Percentiles rank a stretch among this genome's conserved stretches.
Evolutionary conservation across 1,140 invertebrate genomes (phyloP).

Genomic region (Thaumetopoea pityocampa): DNA sequence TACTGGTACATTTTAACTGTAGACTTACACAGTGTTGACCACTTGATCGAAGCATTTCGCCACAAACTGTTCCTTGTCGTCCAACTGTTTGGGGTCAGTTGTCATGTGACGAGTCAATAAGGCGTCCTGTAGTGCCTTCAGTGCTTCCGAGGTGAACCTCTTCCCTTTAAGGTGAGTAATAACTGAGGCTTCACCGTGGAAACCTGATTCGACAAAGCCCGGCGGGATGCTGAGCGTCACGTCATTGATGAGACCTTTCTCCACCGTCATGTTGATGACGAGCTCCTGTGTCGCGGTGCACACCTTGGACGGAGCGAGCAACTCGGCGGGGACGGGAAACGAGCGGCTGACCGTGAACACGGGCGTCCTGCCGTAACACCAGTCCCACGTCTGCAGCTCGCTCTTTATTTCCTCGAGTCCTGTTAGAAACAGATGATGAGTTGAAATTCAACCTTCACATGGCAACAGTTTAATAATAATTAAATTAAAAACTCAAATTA

Average conservation of each 20-base stretch:
- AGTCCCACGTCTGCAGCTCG: constrained; percentile 88
- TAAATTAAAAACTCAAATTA: no score
- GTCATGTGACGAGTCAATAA: constrained; percentile 60
- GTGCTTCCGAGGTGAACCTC: constrained; percentile 67
- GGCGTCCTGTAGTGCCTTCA: constrained; percentile 62
- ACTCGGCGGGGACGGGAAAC: constrained; percentile 62
- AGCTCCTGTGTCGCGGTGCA: constrained; percentile 65
- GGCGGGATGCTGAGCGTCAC: constrained; percentile 70
- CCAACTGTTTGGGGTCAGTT: constrained; percentile 53
- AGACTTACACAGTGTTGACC: constrained; percentile 63
- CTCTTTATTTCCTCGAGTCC: constrained; percentile 81
- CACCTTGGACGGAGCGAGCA: constrained; percentile 53
- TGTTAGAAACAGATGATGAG: no score
- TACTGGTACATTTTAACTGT: constrained; percentile 12
- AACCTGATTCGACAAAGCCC: constrained; percentile 67
- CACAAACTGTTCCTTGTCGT: constrained; percentile 73
- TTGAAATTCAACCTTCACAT: no score
- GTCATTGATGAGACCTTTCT: constrained; percentile 67
- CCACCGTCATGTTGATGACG: constrained; percentile 67
- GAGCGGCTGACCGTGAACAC: constrained; percentile 82
- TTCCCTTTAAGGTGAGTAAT: constrained; percentile 71
- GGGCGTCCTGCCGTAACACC: constrained; percentile 92
- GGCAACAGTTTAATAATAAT: no score
- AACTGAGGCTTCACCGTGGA: constrained; percentile 70
- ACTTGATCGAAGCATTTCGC: constrained; percentile 74